Base-by-base conservation (phyloP, 2,888 invertebrate genomes). In the Trilocha varians region DNA sequence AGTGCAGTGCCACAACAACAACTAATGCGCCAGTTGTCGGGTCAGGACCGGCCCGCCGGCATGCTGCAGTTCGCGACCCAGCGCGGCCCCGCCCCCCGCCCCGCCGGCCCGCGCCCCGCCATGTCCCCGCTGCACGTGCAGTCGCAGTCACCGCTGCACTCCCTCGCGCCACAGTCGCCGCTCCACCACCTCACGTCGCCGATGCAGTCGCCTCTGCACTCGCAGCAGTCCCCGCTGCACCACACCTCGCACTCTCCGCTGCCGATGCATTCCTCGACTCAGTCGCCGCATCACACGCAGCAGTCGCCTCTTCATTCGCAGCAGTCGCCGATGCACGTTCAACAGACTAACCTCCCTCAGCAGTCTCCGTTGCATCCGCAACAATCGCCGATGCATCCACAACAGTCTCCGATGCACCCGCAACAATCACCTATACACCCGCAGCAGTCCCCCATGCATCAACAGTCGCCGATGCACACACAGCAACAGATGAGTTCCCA, bases 61-160 rank as follows among this genome's bases (percentile, higher is more conserved):
- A 70, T 78, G 59, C 75, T 75, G 16, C 80, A 79, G 43, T 80
- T 78, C 46, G 70, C 71, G 3, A 78, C 77, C 48, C 78, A 77
- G 45, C 74, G 71, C 45, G 37, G 8, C 8, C 39, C 39, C 35
- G 57, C 66, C 5, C 64, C 74, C 11, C 51, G 72, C 1, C 64
- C 69, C 5, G 58, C 70, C 0, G 69, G 73, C n/a, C 45, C 75
- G 8, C 57, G 82, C 3, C 82, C 83, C 2, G 75, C 78, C 1
- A 75, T 78, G 71, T 83, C 83, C 2, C 84, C 83, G 2, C 51
- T 80, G 32, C 79, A 79, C 49, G 76, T 78, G 14, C 79, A 78
- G 42, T 52, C 53, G 11, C 57, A 55, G 38, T 47, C 59, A 3
- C 53, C 57, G 32, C 56, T 53, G 46, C 53, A 62, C 34, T 16